Conservation (phyloP, 2,113 vertebrate species). For the Brachyhypopomus gauderio region DNA sequence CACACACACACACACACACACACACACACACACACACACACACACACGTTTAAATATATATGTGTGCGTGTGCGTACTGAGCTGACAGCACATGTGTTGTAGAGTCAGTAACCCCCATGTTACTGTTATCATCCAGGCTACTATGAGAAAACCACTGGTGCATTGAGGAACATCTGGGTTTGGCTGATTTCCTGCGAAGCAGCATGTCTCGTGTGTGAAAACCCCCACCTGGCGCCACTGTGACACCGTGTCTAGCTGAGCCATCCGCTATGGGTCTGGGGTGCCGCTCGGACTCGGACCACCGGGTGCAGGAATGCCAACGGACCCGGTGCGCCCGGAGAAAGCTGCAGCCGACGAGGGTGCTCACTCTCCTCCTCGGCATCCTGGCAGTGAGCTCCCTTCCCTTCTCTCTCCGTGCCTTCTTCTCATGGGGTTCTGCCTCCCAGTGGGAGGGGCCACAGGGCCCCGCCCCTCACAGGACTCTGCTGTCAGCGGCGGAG, state of each 20-base stretch:
- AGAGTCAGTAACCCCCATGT: conserved; percentile 14
- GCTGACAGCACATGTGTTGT: background rate
- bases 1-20: background rate
- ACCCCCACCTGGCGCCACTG: conserved; percentile 17
- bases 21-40: no score
- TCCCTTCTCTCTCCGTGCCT: conserved; percentile 86
- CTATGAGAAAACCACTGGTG: conserved; percentile 74
- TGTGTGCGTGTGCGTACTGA: background rate
- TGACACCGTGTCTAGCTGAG: conserved; percentile 29
- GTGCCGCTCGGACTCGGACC: no score
- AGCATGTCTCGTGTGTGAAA: conserved; percentile 62
- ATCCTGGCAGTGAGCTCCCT: conserved; percentile 86
- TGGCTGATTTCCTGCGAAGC: conserved; percentile 52
- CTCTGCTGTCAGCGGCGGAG: conserved; percentile 79
- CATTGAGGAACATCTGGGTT: conserved; percentile 64
- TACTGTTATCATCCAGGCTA: conserved; percentile 59
- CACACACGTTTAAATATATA: background rate
- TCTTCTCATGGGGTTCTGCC: conserved; percentile 75
- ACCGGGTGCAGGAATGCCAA: conserved; percentile 30
- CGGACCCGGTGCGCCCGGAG: conserved; percentile 75
- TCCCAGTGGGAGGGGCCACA: conserved; percentile 56
- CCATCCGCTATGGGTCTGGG: conserved; percentile 48
- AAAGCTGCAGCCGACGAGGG: conserved; percentile 85
- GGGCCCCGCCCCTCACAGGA: conserved; percentile 77
- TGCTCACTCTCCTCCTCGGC: conserved; percentile 84